These are phyloP conservation scores for Regulus satrapa DNA, from an alignment of 2,113 vertebrate species.

Conservation along the genomic window DNA sequence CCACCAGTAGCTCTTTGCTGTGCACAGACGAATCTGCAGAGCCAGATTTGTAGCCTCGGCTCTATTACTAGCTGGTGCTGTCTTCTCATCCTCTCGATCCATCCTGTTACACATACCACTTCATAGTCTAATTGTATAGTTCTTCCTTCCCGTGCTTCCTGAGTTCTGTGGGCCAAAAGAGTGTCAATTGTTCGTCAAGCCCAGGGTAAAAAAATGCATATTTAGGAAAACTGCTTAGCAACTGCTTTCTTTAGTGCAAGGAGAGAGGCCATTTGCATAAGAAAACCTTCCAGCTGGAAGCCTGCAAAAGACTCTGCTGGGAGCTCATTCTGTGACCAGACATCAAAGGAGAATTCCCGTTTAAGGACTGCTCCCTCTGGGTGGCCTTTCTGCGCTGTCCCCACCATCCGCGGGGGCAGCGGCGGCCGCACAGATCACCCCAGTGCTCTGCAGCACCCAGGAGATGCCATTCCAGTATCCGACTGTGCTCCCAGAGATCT, in stretches of 20 bases:
- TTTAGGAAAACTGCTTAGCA: slow-evolving; percentile 73
- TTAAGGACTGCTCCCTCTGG: slow-evolving; percentile 25
- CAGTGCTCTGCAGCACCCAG: background rate
- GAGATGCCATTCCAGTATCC: background rate
- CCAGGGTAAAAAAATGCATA: slow-evolving; percentile 20
- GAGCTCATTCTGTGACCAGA: slow-evolving; percentile 36
- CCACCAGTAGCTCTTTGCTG: background rate
- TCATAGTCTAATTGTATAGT: slow-evolving; percentile 27
- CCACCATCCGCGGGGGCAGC: background rate
- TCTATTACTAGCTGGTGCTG: background rate
- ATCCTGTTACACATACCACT: background rate
- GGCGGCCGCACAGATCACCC: background rate
- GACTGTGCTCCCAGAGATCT: background rate
- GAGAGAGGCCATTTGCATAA: slow-evolving; percentile 70
- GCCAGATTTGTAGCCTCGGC: background rate
- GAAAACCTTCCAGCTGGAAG: slow-evolving; percentile 56
- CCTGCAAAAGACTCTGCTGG: slow-evolving; percentile 24
- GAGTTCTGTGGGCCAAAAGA: slow-evolving; percentile 57
- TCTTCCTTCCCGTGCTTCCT: slow-evolving; percentile 53
- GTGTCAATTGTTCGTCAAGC: slow-evolving; percentile 27
- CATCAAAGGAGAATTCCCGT: slow-evolving; percentile 36
- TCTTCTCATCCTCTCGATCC: background rate
- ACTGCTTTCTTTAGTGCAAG: slow-evolving; percentile 65
- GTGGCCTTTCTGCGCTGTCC: slow-evolving; percentile 19
- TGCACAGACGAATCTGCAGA: background rate